Evolutionary conservation across 2,113 vertebrate genomes (phyloP).

Genomic region (Leiothrix lutea): DNA sequence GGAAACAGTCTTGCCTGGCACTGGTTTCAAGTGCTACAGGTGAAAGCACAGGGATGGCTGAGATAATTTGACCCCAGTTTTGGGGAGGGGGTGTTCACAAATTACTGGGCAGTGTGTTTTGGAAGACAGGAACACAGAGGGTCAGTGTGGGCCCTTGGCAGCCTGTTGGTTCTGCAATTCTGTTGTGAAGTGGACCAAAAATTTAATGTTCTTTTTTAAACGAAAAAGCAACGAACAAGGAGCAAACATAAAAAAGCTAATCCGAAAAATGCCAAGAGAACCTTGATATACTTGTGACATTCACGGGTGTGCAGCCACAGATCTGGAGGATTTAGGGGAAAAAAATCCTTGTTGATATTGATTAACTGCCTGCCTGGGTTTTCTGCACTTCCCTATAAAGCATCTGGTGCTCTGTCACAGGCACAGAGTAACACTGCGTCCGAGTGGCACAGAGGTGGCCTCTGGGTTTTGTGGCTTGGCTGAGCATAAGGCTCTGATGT

Average conservation of each 20-base stretch:
- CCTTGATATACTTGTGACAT: background rate
- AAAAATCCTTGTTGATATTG: background rate
- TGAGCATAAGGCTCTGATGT: background rate
- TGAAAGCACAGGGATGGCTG: fast-evolving
- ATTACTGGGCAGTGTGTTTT: background rate
- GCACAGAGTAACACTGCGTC: background rate
- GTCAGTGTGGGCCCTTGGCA: background rate
- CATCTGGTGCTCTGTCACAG: background rate
- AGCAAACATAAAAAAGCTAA: background rate
- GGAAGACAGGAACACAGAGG: background rate
- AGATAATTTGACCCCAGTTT: background rate
- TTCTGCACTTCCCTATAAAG: background rate
- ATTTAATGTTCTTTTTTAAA: background rate
- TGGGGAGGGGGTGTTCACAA: background rate
- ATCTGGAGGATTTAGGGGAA: background rate
- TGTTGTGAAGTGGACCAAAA: background rate
- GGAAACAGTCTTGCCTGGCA: background rate
- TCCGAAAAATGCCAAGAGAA: background rate
- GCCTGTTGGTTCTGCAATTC: background rate
- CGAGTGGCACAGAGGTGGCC: background rate
- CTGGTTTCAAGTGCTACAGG: background rate
- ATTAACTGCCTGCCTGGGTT: background rate
- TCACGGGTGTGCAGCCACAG: background rate
- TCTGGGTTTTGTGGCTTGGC: background rate
- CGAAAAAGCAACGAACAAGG: background rate